These are phyloP conservation scores for Anhinga rufa DNA, from an alignment of 2,113 vertebrate species.

Conservation along the genomic window DNA sequence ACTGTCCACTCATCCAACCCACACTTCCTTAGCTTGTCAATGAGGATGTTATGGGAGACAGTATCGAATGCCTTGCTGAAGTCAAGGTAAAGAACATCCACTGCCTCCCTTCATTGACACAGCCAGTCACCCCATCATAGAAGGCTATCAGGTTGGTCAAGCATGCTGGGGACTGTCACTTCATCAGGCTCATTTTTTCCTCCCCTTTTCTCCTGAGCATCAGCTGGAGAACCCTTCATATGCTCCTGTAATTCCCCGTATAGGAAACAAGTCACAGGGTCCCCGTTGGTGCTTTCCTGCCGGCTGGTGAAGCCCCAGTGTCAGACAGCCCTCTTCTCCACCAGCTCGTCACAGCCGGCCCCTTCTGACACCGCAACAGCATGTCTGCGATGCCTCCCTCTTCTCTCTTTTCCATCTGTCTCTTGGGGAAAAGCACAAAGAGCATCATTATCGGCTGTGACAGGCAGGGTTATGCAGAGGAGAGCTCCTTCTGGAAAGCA, in stretches of 20 bases:
- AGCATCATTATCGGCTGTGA: not conserved
- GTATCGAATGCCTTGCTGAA: too few relatives aligned
- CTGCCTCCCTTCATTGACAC: too few relatives aligned
- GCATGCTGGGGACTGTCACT: not conserved
- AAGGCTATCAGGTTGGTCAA: too few relatives aligned
- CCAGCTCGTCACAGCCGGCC: not conserved
- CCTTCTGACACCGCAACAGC: not conserved
- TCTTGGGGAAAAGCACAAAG: not conserved
- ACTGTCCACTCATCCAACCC: too few relatives aligned
- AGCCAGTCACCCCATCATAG: too few relatives aligned
- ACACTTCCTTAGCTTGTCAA: too few relatives aligned
- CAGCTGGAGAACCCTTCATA: not conserved
- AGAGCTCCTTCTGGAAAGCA: not conserved
- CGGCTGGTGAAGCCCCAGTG: not conserved
- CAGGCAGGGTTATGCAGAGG: not conserved
- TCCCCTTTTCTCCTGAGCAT: not conserved
- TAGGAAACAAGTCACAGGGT: not conserved
- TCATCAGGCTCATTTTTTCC: not conserved
- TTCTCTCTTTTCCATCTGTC: slow-evolving; percentile 12
- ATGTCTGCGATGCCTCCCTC: not conserved
- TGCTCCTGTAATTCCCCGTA: not conserved
- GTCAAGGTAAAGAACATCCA: too few relatives aligned
- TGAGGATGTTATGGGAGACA: too few relatives aligned
- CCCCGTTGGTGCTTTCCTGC: not conserved
- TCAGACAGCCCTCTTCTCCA: not conserved